A percentile compares a stretch with the other conserved stretches of the same genome.
Evolutionary conservation across 2,113 vertebrate genomes (phyloP).

Genomic region (Heterotis niloticus): DNA sequence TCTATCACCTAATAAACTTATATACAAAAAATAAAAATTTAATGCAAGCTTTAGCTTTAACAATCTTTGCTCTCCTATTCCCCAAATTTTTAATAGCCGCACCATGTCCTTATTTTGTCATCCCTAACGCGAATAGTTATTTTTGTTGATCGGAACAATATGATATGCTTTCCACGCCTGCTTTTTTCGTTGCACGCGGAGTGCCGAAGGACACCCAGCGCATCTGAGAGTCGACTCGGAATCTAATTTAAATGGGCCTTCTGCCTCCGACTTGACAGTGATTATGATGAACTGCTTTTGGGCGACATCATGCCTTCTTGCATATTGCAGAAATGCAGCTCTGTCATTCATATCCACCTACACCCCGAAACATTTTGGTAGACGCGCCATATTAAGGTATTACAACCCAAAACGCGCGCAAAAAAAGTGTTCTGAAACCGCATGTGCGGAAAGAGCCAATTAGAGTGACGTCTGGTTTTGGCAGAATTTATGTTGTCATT

Average conservation of each 20-base stretch:
- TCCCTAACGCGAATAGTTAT: not conserved
- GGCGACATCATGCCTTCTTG: not conserved
- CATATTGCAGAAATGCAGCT: constrained; percentile 4
- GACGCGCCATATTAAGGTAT: not conserved
- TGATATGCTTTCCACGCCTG: not conserved
- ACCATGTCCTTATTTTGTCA: not conserved
- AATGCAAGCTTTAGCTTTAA: not conserved
- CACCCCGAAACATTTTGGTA: not conserved
- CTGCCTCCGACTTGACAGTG: constrained; percentile 9
- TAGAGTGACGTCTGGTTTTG: not conserved
- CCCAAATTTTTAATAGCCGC: not conserved
- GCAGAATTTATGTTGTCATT: not conserved
- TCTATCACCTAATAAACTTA: too few species aligned
- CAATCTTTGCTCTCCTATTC: too few species aligned
- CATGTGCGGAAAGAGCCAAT: not conserved
- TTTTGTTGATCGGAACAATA: constrained; percentile 8
- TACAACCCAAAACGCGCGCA: not conserved
- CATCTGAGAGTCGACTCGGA: not conserved
- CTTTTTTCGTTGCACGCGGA: not conserved
- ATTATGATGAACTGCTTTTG: constrained; percentile 26
- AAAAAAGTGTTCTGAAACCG: not conserved
- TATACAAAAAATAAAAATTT: too few species aligned
- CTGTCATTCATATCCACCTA: constrained; percentile 15
- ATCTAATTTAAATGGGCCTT: constrained; percentile 7
- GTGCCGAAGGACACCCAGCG: not conserved